A percentile compares a stretch with the other conserved stretches of the same genome.
These are phyloP conservation scores for Chaetorhynchus papuensis DNA, from an alignment of 2,113 vertebrate genomes.

Conservation along the genomic window DNA sequence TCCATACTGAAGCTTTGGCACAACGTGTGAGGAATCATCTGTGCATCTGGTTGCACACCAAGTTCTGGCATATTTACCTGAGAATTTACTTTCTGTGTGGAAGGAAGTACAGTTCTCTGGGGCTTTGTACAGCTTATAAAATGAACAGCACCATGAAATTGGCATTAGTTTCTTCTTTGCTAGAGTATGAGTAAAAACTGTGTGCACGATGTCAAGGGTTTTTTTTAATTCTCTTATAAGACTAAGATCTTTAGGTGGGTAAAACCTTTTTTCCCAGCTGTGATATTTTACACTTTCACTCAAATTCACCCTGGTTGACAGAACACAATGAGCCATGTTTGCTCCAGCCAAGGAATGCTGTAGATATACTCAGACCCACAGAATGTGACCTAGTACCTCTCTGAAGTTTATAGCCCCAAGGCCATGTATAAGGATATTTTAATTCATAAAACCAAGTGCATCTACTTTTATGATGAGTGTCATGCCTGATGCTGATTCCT, in stretches of 20 bases:
- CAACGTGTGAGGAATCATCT: fast-evolving
- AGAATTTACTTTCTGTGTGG: neutral
- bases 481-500: neutral
- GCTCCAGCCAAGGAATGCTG: neutral
- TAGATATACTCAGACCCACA: neutral
- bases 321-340: neutral
- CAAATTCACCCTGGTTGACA: neutral
- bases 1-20: neutral
- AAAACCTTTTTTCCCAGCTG: neutral
- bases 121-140: neutral
- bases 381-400: neutral
- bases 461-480: neutral
- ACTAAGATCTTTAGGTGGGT: neutral
- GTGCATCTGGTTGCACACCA: neutral
- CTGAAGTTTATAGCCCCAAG: neutral
- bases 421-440: neutral
- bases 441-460: neutral
- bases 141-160: neutral
- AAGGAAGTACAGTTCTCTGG: neutral
- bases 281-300: neutral
- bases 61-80: neutral
- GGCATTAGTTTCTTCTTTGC: neutral
- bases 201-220: fast-evolving
- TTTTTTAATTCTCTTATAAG: neutral
- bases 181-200: neutral